Conservation (phyloP, 2,888 invertebrate species). For the Platerodrilus igneus region DNA sequence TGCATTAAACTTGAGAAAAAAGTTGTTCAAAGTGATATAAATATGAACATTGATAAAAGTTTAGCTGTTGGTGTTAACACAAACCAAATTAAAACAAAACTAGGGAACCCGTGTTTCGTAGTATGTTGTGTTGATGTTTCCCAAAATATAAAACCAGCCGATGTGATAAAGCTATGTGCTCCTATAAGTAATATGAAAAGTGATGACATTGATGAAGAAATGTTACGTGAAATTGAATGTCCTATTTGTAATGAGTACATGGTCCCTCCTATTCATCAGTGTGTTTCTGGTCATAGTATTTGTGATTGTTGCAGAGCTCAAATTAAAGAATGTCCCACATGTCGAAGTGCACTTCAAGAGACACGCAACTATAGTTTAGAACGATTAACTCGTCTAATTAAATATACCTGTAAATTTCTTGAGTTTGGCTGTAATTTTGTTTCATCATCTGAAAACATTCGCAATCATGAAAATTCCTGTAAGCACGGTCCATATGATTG, state of each 20-base stretch:
- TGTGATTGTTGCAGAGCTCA: slow-evolving; percentile 35
- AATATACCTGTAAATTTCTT: slow-evolving; percentile 37
- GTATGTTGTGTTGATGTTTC: slow-evolving; percentile 15
- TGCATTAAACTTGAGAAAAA: slow-evolving; percentile 12
- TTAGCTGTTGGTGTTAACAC: slow-evolving; percentile 16
- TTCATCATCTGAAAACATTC: slow-evolving; percentile 18
- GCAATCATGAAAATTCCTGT: slow-evolving; percentile 26
- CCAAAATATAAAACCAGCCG: slow-evolving; percentile 1
- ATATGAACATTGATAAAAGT: slow-evolving; percentile 15
- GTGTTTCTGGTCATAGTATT: slow-evolving; percentile 40
- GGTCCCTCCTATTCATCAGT: slow-evolving; percentile 42
- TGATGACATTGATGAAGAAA: slow-evolving; percentile 13
- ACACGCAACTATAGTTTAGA: slow-evolving; percentile 41
- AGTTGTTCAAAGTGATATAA: slow-evolving; percentile 15
- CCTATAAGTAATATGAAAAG: not conserved
- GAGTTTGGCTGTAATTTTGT: slow-evolving; percentile 34
- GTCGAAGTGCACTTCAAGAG: slow-evolving; percentile 30
- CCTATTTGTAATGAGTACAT: slow-evolving; percentile 42
- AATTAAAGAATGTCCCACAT: slow-evolving; percentile 36
- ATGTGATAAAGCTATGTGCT: too few species aligned
- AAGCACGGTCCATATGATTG: slow-evolving; percentile 26
- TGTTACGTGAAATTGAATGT: slow-evolving; percentile 36
- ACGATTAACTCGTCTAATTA: slow-evolving; percentile 33
- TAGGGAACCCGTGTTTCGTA: slow-evolving; percentile 19
- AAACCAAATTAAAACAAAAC: slow-evolving; percentile 12